Conservation (phyloP, 2,888 invertebrate genomes). For the Zygothrica quintamaculata region DNA sequence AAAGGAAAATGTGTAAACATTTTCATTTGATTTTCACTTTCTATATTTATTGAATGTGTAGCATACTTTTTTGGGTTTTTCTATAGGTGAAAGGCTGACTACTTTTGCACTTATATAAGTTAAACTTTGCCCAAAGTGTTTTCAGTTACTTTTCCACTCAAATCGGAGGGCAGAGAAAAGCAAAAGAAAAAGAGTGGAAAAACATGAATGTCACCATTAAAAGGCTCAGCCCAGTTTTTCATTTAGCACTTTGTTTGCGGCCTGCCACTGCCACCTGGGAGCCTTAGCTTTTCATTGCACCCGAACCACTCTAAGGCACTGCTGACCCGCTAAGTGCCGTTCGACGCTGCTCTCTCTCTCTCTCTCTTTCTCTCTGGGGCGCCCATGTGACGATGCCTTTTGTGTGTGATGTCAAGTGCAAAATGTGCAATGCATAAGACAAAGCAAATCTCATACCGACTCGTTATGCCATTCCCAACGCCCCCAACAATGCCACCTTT, state of each 20-base stretch:
- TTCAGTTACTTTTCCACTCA: not conserved
- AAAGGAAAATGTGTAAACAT: no score
- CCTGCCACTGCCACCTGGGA: conserved; percentile 17
- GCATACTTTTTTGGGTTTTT: not conserved
- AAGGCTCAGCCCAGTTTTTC: conserved; percentile 54
- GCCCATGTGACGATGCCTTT: conserved; percentile 46
- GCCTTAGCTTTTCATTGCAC: not conserved
- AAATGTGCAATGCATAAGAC: conserved; percentile 72
- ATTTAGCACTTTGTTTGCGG: conserved; percentile 28
- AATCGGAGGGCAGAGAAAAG: not conserved
- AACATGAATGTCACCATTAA: conserved; percentile 53
- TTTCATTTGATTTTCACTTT: no score
- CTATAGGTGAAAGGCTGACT: no score
- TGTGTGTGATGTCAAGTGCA: conserved; percentile 68
- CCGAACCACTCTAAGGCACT: conserved; percentile 5
- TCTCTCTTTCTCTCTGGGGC: no score
- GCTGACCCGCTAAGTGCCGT: conserved; percentile 66
- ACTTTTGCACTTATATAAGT: no score
- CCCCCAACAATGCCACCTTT: not conserved
- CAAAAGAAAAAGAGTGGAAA: conserved; percentile 11
- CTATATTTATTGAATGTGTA: not conserved
- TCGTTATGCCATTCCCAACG: conserved; percentile 15
- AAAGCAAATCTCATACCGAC: conserved; percentile 58
- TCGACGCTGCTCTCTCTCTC: conserved; percentile 51
- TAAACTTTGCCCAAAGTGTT: no score